These are phyloP conservation scores for Eueides isabella DNA, from an alignment of 1,140 invertebrate species.

Conservation along the genomic window DNA sequence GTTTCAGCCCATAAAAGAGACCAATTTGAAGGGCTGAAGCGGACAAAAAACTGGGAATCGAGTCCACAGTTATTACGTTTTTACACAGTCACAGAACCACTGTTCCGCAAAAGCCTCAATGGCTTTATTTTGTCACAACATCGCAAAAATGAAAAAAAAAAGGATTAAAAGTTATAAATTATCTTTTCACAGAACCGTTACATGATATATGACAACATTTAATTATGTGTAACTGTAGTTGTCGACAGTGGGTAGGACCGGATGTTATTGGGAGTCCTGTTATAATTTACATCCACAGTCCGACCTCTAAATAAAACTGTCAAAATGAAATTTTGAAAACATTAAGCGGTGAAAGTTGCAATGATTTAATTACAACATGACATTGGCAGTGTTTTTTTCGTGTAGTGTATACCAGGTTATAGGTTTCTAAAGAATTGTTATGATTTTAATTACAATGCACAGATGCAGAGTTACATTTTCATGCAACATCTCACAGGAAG, in stretches of 20 bases:
- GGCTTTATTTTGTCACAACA: background rate
- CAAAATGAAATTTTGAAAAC: background rate
- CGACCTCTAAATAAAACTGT: slow-evolving; percentile 4
- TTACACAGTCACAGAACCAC: background rate
- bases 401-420: too few species aligned
- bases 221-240: slow-evolving; percentile 9
- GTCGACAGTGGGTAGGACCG: background rate
- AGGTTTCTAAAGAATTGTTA: too few species aligned
- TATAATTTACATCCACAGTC: background rate
- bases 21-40: too few species aligned
- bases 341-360: background rate
- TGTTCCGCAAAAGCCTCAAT: background rate
- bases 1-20: too few species aligned
- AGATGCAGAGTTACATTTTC: too few species aligned
- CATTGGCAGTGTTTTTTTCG: too few species aligned
- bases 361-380: background rate
- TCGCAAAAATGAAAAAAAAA: background rate
- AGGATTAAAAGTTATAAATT: background rate
- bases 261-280: background rate
- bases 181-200: background rate
- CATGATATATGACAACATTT: slow-evolving; percentile 16
- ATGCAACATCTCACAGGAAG: too few species aligned
- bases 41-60: too few species aligned
- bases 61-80: too few species aligned
- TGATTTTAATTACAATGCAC: too few species aligned